These are phyloP conservation scores for Formica aserva DNA, from an alignment of 2,888 invertebrate genomes.

Conservation along the genomic window DNA sequence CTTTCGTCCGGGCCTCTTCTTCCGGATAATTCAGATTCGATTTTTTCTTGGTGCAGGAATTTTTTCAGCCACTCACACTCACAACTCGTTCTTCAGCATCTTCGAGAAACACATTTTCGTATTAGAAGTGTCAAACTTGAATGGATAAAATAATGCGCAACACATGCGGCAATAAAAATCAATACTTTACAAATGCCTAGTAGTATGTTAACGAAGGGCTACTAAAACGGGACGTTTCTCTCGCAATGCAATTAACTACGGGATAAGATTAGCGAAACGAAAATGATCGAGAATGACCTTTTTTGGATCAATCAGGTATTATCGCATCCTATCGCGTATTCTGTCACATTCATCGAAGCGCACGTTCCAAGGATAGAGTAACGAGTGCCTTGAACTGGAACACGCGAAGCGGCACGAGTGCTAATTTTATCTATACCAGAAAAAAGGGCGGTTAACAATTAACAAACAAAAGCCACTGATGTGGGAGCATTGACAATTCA, in stretches of 20 bases:
- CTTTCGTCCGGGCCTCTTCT: neutral
- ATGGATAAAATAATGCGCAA: slow-evolving; percentile 13
- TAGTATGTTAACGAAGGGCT: neutral
- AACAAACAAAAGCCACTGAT: neutral
- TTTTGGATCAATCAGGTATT: slow-evolving; percentile 25
- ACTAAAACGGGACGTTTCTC: neutral
- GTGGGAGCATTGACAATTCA: neutral
- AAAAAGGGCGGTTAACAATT: neutral
- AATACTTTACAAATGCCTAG: slow-evolving; percentile 5
- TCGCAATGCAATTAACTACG: neutral
- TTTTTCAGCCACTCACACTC: no score
- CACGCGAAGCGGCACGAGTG: slow-evolving; percentile 2
- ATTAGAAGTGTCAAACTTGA: neutral
- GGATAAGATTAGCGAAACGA: neutral
- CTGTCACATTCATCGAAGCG: neutral
- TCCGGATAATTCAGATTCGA: neutral
- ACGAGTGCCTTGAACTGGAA: neutral
- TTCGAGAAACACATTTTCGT: neutral
- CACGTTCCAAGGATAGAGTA: neutral
- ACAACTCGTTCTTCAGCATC: neutral
- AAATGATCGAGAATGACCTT: neutral
- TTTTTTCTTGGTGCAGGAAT: neutral
- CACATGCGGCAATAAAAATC: slow-evolving; percentile 33
- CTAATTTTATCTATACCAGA: slow-evolving; percentile 32
- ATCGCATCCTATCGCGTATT: neutral